Evolutionary conservation across 2,888 invertebrate species (phyloP), one percentile per base, ranked within the genome.

Genomic region (Tortricodes alternella): DNA sequence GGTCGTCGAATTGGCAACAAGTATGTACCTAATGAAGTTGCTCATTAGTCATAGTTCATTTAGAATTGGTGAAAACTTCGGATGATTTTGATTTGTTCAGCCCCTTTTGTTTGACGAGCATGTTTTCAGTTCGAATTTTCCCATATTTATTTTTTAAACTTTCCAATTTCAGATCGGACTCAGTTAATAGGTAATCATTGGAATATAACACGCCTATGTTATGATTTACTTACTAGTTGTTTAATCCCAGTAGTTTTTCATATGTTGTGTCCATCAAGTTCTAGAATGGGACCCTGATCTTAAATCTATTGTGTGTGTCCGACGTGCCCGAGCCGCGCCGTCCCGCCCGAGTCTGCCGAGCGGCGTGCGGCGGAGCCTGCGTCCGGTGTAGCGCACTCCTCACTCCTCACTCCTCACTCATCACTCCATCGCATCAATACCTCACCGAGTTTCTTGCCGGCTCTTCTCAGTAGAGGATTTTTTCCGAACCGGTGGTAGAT

Each of bases 161-260:
- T 89, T 87, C 86, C 86, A 88, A 82, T 91, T 91, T 90, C 91
- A 91, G 91, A 91, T 91, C 91, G 91, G 91, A 90, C 87, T 90
- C 91, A 91, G 90, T 86, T 88, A 85, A 82, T 90, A 89, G 91
- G 91, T 91, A 91, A 91, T 81, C 83, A 81, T 82, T 82, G 78
- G 72, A 78, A 72, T 80, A 72, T 80, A 76, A 73, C 78, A 78
- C 80, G 74, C 78, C 74, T 79, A 61, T 64, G 61, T 78, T 80
- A 71, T 67, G 58, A 58, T 53, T 63, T 73, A 64, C 63, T 76
- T 73, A 76, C 67, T 89, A 84, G 84, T 76, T 79, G 83, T 85
- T 80, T 73, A 72, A 74, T 76, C 77, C 74, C 73, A 77, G 86
- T 88, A 87, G 82, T 72, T 65, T 75, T 68, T 73, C 71, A 74